These are phyloP conservation scores for Silvanus unidentatus DNA, from an alignment of 2,888 invertebrate species.

Conservation along the genomic window DNA sequence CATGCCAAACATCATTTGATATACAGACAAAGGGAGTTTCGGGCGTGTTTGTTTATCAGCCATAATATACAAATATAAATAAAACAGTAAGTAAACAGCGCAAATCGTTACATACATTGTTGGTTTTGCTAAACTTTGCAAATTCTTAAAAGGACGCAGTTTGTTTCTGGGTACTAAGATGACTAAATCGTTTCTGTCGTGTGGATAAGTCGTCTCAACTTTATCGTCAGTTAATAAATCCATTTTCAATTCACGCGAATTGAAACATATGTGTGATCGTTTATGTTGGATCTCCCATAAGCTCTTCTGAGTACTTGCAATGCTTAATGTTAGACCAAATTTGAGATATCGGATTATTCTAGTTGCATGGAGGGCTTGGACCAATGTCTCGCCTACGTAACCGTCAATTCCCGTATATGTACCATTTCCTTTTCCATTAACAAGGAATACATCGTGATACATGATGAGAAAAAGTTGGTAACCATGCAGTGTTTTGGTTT, in stretches of 20 bases:
- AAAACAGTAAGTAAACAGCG: too few species aligned
- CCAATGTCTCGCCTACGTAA: not conserved
- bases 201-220: constrained; percentile 5
- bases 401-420: constrained; percentile 5
- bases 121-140: not conserved
- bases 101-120: too few species aligned
- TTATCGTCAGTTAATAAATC: not conserved
- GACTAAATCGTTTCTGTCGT: constrained; percentile 8
- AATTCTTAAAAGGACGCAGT: not conserved
- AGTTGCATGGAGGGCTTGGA: constrained; percentile 6
- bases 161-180: constrained; percentile 2
- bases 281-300: not conserved
- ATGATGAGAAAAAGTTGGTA: constrained; percentile 2
- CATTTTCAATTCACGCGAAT: not conserved
- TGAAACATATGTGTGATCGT: constrained; percentile 2
- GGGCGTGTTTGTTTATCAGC: too few species aligned
- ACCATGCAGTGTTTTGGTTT: constrained; percentile 1
- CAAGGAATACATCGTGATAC: not conserved
- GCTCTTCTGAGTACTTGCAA: not conserved
- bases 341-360: not conserved
- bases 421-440: not conserved
- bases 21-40: too few species aligned
- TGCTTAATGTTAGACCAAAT: constrained; percentile 4
- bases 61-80: too few species aligned
- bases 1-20: too few species aligned